Percentiles rank a stretch among this genome's conserved stretches.
phyloP scores from a whole-genome alignment of 2,888 invertebrate genomes.

The Chymomyza amoena region DNA sequence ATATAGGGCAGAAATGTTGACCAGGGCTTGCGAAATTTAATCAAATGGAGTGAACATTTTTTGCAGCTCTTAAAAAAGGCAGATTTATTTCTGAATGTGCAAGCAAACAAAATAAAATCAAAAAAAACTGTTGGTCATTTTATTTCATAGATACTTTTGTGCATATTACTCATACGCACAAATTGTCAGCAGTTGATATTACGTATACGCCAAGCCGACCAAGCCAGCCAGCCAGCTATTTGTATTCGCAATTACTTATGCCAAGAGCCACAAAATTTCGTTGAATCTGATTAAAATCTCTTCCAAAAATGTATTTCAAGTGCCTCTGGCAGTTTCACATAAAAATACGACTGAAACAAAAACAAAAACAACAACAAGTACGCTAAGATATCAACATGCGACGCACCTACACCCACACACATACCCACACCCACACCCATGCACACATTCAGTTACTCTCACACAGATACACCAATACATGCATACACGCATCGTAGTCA shows the following conservation, averaged over 20 bases:
- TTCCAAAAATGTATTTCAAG: neutral
- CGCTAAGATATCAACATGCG: conserved; percentile 20
- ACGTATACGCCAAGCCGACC: conserved; percentile 6
- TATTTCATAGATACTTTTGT: conserved; percentile 11
- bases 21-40: conserved; percentile 40
- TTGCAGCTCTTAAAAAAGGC: neutral
- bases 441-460: conserved; percentile 19
- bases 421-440: conserved; percentile 3
- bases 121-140: conserved; percentile 19
- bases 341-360: neutral
- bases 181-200: conserved; percentile 36
- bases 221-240: too few relatives aligned
- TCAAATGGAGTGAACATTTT: conserved; percentile 52
- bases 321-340: neutral
- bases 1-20: neutral
- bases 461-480: neutral
- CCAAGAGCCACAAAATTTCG: conserved; percentile 1
- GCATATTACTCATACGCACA: conserved; percentile 49
- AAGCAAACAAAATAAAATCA: neutral
- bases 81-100: neutral
- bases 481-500: neutral
- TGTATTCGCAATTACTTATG: conserved; percentile 13
- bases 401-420: conserved; percentile 23
- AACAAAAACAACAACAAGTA: conserved; percentile 1
- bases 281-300: conserved; percentile 25